Conservation (phyloP, 1,140 invertebrate genomes). For the Lutraria rhynchaena region DNA sequence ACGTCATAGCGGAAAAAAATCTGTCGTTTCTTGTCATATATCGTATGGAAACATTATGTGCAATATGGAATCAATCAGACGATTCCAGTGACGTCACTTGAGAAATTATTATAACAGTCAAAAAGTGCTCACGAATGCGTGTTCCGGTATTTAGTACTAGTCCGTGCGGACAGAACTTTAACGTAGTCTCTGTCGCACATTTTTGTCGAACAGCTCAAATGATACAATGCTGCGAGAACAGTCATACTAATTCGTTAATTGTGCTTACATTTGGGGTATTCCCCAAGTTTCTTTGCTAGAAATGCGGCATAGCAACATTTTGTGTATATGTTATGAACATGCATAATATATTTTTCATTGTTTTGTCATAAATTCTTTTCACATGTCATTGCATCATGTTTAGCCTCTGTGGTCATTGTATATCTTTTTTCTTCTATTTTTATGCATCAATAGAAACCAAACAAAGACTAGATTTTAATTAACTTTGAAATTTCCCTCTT, state of each 20-base stretch:
- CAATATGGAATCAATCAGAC: constrained; percentile 12
- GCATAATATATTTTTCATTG: constrained; percentile 32
- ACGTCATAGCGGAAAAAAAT: background rate
- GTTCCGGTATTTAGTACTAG: constrained; percentile 26
- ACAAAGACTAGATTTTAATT: no score
- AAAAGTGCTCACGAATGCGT: constrained; percentile 42
- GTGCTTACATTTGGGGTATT: no score
- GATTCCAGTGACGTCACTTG: background rate
- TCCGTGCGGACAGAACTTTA: background rate
- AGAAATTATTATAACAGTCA: background rate
- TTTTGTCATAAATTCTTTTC: background rate
- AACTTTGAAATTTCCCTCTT: no score
- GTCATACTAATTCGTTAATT: no score
- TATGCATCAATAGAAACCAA: no score
- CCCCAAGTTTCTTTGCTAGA: constrained; percentile 2
- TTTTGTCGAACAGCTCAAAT: no score
- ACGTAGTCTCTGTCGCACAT: no score
- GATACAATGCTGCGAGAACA: no score
- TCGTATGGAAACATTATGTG: constrained; percentile 20
- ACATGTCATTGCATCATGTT: background rate
- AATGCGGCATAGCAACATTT: constrained; percentile 14
- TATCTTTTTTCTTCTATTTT: no score
- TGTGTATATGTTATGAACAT: constrained; percentile 33
- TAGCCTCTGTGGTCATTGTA: background rate
- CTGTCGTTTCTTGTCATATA: constrained; percentile 33